Base-by-base conservation (phyloP, 2,888 invertebrate species). In the Perizoma affinitatum region DNA sequence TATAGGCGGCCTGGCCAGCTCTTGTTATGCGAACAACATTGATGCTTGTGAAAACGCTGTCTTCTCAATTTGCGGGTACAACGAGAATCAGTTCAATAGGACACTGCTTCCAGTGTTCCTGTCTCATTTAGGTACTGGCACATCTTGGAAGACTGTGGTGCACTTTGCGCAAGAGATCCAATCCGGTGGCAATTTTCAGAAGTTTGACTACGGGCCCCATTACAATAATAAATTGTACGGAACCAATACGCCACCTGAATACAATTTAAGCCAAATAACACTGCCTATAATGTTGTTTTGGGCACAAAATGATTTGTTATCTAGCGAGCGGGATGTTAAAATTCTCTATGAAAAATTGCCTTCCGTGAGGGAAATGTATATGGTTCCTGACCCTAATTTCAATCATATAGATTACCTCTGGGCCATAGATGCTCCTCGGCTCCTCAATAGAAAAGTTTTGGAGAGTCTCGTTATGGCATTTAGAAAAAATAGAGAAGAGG, bases 351-450 rank as follows among this genome's bases (percentile, higher is more conserved):
- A 84, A 0, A 82, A 83, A 51, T 71, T 96, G 41, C 89, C 93
- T 0, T 80, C 49, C 0, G 83, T 86, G 3, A 85, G 93, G 5
- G 93, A 93, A 5, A 80, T 92, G 71, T 94, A 93, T 69, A 83
- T 93, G 69, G 92, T 96, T 0, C 91, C 94, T 0, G 90, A 92
- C 59, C 84, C 93, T 0, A 88, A 94, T 35, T 96, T 96, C 74
- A 96, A 95, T 77, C 96, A 96, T 75, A 82, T 96, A 40, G 96
- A 96, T 78, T 96, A 95, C 75, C 75, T 96, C 6, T 95, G 94
- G 93, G 95, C 94, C 0, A 89, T 87, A 22, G 93, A 96, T 67
- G 94, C 94, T 0, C 90, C 93, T 0, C 82, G 82, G 49, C 79
- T 95, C 35, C 82, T 96, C 0, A 95, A 95, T 73, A 67, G 92